Percentiles rank a stretch among this genome's conserved stretches.
Conservation (phyloP, 1,140 invertebrate genomes). For the Drosophila lini region DNA sequence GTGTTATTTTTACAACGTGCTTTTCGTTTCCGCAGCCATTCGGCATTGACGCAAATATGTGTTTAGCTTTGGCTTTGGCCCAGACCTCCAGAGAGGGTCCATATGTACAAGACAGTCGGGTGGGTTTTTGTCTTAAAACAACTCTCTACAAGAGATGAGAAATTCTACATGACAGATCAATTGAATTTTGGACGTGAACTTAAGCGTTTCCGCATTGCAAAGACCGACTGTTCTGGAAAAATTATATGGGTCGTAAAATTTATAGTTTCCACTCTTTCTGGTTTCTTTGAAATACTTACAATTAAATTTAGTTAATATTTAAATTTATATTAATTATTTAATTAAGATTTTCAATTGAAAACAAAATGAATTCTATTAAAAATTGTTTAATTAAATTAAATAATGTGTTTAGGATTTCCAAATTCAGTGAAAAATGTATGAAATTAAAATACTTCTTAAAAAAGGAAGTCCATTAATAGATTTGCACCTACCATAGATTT, state of each 20-base stretch:
- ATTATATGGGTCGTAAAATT: neutral
- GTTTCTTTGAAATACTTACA: neutral
- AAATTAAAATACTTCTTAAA: no score
- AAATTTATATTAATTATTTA: neutral
- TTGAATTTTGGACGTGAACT: constrained; percentile 16
- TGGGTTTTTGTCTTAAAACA: constrained; percentile 48
- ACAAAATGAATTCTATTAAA: no score
- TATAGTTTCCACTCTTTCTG: neutral
- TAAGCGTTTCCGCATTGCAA: constrained; percentile 18
- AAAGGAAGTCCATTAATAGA: no score
- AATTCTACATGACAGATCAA: constrained; percentile 5
- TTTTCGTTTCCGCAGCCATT: constrained; percentile 49
- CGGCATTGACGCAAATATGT: constrained; percentile 74
- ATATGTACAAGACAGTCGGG: constrained; percentile 8
- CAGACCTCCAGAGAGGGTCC: constrained; percentile 20
- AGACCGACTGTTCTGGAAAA: constrained; percentile 2
- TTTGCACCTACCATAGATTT: no score
- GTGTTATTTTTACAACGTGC: constrained; percentile 80
- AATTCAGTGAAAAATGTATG: no score
- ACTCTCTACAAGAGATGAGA: constrained; percentile 31
- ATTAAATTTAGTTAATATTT: neutral
- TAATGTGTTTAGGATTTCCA: no score
- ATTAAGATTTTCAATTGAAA: no score
- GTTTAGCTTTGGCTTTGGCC: constrained; percentile 32
- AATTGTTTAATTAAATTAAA: no score